These are phyloP conservation scores for Venustoraphidia nigricollis DNA, from an alignment of 2,888 invertebrate species.

Conservation along the genomic window DNA sequence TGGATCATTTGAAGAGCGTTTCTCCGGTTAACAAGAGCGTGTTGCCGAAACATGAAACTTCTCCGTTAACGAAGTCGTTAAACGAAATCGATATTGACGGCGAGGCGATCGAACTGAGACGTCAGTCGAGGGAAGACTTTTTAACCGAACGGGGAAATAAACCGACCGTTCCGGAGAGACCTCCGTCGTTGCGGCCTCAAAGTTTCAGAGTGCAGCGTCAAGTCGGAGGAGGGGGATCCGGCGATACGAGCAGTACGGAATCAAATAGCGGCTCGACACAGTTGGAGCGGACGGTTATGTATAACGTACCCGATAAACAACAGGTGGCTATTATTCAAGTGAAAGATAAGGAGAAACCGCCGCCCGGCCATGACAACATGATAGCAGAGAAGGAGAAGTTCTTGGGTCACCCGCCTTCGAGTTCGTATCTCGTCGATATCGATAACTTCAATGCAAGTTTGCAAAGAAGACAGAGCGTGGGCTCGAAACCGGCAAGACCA, in stretches of 20 bases:
- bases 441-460: neutral
- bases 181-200: conserved; percentile 40
- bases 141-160: conserved; percentile 36
- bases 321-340: conserved; percentile 55
- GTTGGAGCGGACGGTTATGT: conserved; percentile 53
- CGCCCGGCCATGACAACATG: conserved; percentile 25
- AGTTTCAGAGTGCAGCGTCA: conserved; percentile 8
- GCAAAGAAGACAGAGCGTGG: conserved; percentile 13
- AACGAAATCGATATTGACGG: conserved; percentile 18
- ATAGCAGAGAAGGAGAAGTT: conserved; percentile 27
- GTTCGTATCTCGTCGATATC: no score
- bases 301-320: conserved; percentile 53
- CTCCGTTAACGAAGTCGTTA: conserved; percentile 15
- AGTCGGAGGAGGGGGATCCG: neutral
- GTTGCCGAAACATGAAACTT: conserved; percentile 5
- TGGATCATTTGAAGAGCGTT: conserved; percentile 12
- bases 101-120: conserved; percentile 35
- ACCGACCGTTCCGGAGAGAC: conserved; percentile 69
- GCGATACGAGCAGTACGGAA: neutral
- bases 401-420: conserved; percentile 19
- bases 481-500: conserved; percentile 20
- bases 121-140: conserved; percentile 19
- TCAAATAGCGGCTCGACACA: conserved; percentile 27
- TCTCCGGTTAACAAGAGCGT: conserved; percentile 2
- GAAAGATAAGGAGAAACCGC: conserved; percentile 15